These are phyloP conservation scores for Megamerina dolium DNA, from an alignment of 2,888 invertebrate species.

Conservation along the genomic window DNA sequence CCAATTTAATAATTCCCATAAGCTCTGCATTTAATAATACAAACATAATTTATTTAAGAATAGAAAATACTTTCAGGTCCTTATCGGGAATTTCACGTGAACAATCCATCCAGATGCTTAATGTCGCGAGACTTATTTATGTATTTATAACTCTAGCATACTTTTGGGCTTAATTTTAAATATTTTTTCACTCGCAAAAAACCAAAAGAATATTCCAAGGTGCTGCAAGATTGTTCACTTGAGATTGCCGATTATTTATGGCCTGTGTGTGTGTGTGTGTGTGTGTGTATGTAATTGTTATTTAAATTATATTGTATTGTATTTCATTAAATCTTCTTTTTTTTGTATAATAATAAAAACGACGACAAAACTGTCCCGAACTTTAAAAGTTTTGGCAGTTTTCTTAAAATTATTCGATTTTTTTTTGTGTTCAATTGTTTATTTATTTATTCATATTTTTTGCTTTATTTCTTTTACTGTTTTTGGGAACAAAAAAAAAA, in stretches of 20 bases:
- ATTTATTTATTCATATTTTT: slow-evolving; percentile 14
- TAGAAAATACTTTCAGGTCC: no score
- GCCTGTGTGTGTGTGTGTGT: no score
- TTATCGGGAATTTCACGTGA: no score
- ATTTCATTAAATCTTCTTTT: no score
- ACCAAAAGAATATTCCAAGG: no score
- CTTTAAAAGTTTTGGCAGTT: slow-evolving; percentile 47
- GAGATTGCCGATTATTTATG: no score
- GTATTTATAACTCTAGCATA: slow-evolving; percentile 5
- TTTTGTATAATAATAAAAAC: slow-evolving; percentile 4
- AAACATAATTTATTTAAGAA: no score
- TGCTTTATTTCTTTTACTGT: slow-evolving; percentile 16
- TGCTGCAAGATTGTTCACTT: no score
- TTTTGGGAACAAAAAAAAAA: slow-evolving; percentile 18
- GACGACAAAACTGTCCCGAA: slow-evolving; percentile 33
- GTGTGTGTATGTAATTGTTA: background rate
- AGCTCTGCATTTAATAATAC: slow-evolving; percentile 25
- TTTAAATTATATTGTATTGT: slow-evolving; percentile 6
- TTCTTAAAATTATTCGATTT: slow-evolving; percentile 26
- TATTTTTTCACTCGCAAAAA: no score
- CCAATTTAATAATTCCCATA: slow-evolving; percentile 14
- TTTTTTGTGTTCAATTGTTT: slow-evolving; percentile 14
- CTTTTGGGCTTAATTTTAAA: slow-evolving; percentile 1
- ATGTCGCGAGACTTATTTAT: no score
- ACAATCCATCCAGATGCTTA: no score